These are phyloP conservation scores for Ailurus styani DNA, from an alignment of 2,113 vertebrate genomes.

Conservation along the genomic window DNA sequence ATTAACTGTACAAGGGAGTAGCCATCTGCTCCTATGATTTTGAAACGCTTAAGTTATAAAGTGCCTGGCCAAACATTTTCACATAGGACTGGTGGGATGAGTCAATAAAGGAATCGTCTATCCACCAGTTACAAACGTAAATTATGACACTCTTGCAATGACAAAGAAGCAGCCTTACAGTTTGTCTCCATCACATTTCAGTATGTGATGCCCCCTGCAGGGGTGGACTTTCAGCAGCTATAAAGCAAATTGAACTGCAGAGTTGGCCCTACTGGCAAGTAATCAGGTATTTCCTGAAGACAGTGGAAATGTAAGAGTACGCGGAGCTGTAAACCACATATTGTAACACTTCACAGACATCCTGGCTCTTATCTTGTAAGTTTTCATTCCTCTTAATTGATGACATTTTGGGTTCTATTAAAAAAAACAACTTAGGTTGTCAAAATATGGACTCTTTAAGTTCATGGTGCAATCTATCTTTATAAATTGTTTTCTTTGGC, in stretches of 20 bases:
- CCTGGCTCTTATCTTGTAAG: neutral
- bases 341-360: neutral
- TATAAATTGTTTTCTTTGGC: constrained; percentile 35
- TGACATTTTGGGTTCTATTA: neutral
- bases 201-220: neutral
- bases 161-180: neutral
- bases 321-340: neutral
- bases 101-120: neutral
- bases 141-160: neutral
- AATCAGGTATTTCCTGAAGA: neutral
- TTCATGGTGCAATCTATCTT: neutral
- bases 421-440: neutral
- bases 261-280: neutral
- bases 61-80: neutral
- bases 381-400: neutral
- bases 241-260: neutral
- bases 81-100: neutral
- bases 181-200: neutral
- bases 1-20: neutral
- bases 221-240: neutral
- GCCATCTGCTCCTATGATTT: neutral
- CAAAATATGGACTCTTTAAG: constrained; percentile 11
- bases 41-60: neutral
- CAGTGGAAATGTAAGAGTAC: neutral
- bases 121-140: neutral